Evolutionary conservation across 2,797 vertebrate species (phyloP), one percentile per base, ranked within the genome.

Genomic region (Periophthalmus magnuspinnatus): DNA sequence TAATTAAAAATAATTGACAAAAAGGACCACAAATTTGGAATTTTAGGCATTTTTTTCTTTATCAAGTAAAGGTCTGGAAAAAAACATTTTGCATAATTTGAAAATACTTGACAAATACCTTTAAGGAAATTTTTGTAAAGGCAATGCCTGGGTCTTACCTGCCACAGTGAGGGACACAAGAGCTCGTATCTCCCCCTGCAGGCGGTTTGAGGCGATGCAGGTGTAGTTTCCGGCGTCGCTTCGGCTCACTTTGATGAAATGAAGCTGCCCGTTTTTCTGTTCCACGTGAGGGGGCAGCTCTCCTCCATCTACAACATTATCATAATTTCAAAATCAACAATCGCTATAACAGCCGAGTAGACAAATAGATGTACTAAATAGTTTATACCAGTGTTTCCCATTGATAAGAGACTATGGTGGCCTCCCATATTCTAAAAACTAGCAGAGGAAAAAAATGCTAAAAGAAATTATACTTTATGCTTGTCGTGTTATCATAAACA

Each of bases 131-230:
- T 16, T 0, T 45, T 4, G 41, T 16, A 45, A 45, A 45, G 14
- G 41, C 41, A 4, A 45, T 45, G 41, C 10, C 19, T 52, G 6
- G 2, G 21, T 13, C 19, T 92, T 83, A 98, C 98, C 97, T 90
- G 96, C 97, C 75, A 98, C 97, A 1, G 92, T 95, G 8, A 99
- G 94, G 65, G 94, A 89, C 58, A 99, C 97, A 0, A 93, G 74
- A 33, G 97, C 96, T 32, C 91, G 91, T 86, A 99, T 98, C 93
- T 99, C 94, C 77, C 97, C 98, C 89, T 99, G 97, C 0, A 94
- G 92, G 88, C 88, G 92, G 72, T 99, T 99, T 74, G 95, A 96
- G 65, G 98, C 98, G 0, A 95, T 93, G 90, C 98, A 99, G 0
- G 95, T 96, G 83, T 99, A 99, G 90, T 97, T 96, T 65, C 97